Evolutionary conservation across 2,888 invertebrate species (phyloP).

Genomic region (Torymus texanus): DNA sequence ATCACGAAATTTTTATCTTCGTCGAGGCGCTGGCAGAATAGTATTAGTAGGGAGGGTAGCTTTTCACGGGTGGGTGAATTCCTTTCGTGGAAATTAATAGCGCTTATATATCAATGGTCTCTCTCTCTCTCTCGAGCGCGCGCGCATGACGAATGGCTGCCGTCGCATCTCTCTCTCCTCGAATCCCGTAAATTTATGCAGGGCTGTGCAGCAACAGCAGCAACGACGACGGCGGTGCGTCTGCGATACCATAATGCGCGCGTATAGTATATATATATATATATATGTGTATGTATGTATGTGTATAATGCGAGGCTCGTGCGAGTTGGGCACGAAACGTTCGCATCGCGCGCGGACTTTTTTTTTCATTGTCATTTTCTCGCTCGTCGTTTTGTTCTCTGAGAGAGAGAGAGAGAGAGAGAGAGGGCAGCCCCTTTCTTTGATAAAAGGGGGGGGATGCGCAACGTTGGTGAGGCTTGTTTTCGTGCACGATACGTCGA

Average conservation of each 20-base stretch:
- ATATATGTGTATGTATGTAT: constrained; percentile 9
- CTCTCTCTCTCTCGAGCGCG: constrained; percentile 40
- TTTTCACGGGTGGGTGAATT: constrained; percentile 72
- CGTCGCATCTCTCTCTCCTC: constrained; percentile 11
- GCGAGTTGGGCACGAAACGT: constrained; percentile 31
- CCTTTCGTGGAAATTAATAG: constrained; percentile 72
- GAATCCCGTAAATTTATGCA: constrained; percentile 64
- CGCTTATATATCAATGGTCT: constrained; percentile 66
- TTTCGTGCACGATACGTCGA: not conserved
- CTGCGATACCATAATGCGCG: constrained; percentile 30
- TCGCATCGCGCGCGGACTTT: not conserved
- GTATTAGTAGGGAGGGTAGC: constrained; percentile 54
- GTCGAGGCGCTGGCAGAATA: not conserved
- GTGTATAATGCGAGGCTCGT: constrained; percentile 37
- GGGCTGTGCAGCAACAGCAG: constrained; percentile 53
- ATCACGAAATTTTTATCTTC: too few species aligned
- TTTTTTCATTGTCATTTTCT: not conserved
- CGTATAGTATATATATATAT: not conserved
- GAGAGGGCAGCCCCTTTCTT: not conserved
- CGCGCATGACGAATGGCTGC: constrained; percentile 64
- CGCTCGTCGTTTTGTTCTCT: not conserved
- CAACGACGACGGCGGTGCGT: constrained; percentile 22
- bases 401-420: not conserved
- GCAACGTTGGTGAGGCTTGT: not conserved
- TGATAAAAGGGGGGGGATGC: not conserved